Base-by-base conservation (phyloP, 2,888 invertebrate genomes). In the Eupithecia abbreviata region DNA sequence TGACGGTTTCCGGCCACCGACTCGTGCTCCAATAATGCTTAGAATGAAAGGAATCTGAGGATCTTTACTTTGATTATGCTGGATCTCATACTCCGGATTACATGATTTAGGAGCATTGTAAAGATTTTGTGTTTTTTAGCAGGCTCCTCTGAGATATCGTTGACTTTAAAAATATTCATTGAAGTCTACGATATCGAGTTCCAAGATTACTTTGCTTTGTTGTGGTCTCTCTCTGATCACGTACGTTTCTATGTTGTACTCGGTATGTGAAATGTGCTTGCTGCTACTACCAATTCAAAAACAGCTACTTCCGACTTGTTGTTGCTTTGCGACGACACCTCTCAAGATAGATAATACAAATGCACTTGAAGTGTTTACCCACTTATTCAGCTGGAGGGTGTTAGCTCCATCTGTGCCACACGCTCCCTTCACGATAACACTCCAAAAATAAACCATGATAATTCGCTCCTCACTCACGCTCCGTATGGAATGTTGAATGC, bases 361-460 rank as follows among this genome's bases (percentile, higher is more conserved):
- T 55, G n/a, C 15, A 42, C 3, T 69, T 68, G 42, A 68, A 68
- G 45, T 68, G 67, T 68, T 68, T 68, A 84, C 82, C 77, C 82
- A 84, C 83, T 84, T 83, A 85, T 86, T 87, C 58, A 78, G 71
- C 58, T 47, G 42, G 74, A 79, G 70, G 84, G 86, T 84, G 85
- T 85, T 86, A 85, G 84, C 84, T 85, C 82, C 86, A 87, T 92
- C 90, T 85, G 84, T 84, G 84, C 84, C 85, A 87, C 83, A 87
- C 86, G 86, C 89, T 89, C 84, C 84, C 85, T 85, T 85, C 84
- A 69, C 88, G 91, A 91, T 92, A 91, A 90, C 88, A 86, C 84
- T 88, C 88, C 86, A 83, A 90, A 92, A 91, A 91, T 91, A 91
- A 88, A 88, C 86, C 81, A 85, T 86, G 88, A 89, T 91, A 90